Evolutionary conservation across 1,140 invertebrate species (phyloP).

Genomic region (Halesus radiatus): DNA sequence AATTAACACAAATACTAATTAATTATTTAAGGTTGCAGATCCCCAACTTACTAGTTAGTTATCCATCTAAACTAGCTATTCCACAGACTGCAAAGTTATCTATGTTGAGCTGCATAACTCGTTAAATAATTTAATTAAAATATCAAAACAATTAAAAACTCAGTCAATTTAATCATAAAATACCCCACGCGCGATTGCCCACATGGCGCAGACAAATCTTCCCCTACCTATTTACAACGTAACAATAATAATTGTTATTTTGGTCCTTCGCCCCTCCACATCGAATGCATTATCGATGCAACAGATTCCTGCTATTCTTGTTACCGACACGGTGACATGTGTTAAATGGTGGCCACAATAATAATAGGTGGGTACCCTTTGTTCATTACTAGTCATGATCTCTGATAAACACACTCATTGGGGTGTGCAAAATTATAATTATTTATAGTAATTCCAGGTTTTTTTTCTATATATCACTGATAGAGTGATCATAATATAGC

Average conservation of each 20-base stretch:
- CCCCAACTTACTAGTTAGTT: too few species aligned
- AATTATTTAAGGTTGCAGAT: too few species aligned
- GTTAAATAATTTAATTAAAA: background rate
- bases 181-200: background rate
- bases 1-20: too few species aligned
- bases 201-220: background rate
- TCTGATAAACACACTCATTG: constrained; percentile 13
- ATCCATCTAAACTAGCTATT: too few species aligned
- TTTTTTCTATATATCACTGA: too few species aligned
- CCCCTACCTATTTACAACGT: background rate
- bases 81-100: too few species aligned
- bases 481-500: too few species aligned
- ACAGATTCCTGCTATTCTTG: background rate
- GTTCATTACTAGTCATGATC: constrained; percentile 27
- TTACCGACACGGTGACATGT: constrained; percentile 31
- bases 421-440: background rate
- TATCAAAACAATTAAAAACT: background rate
- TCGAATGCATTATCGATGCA: constrained; percentile 27
- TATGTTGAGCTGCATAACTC: too few species aligned
- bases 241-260: too few species aligned
- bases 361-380: background rate
- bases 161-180: background rate
- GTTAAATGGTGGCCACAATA: constrained; percentile 28
- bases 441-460: background rate
- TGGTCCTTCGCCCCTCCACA: background rate